Percentiles rank a stretch among this genome's conserved stretches.
These are phyloP conservation scores for Dipodomys merriami DNA, from an alignment of 2,113 vertebrate genomes.

Conservation along the genomic window DNA sequence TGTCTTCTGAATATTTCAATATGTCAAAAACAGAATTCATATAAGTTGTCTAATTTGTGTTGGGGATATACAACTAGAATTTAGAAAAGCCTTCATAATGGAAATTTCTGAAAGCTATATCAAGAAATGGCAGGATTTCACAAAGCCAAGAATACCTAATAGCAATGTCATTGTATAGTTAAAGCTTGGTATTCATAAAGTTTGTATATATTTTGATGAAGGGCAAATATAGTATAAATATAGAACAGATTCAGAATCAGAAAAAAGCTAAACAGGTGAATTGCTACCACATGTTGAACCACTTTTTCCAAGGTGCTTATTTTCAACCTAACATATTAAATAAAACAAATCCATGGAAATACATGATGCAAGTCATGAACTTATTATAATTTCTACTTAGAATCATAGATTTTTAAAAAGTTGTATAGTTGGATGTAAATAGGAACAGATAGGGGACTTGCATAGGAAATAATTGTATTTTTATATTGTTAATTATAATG, in stretches of 20 bases:
- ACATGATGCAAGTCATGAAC: neutral
- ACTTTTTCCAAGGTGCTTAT: neutral
- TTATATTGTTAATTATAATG: no score
- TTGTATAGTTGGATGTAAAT: neutral
- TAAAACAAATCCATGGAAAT: neutral
- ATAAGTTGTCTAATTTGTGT: neutral
- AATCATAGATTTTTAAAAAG: no score
- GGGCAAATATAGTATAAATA: neutral
- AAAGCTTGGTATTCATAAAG: neutral
- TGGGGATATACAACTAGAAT: neutral
- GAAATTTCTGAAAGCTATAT: neutral
- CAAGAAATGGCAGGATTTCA: neutral
- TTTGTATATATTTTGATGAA: neutral
- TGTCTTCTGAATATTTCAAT: neutral
- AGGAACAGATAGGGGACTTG: neutral
- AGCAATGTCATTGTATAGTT: neutral
- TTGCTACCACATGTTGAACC: neutral
- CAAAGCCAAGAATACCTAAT: neutral
- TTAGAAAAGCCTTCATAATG: neutral
- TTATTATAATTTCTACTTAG: neutral
- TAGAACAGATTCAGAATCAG: neutral
- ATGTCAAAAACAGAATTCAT: neutral
- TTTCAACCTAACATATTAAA: neutral
- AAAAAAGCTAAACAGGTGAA: neutral
- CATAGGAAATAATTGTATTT: neutral